These are phyloP conservation scores for Cuniculus paca DNA, from an alignment of 2,797 vertebrate species.

Conservation along the genomic window DNA sequence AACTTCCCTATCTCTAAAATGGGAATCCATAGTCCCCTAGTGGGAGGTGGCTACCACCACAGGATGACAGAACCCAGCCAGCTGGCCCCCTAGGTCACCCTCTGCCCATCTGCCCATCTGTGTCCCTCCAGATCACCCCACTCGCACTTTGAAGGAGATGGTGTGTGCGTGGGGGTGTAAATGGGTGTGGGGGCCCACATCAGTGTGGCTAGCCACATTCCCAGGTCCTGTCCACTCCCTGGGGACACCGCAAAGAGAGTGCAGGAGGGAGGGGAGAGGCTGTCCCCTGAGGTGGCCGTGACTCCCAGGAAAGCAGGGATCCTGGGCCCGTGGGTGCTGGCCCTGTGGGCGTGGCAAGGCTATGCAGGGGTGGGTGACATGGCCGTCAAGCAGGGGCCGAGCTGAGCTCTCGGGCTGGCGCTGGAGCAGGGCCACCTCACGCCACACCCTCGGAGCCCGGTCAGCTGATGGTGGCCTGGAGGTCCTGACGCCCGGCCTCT, in stretches of 20 bases:
- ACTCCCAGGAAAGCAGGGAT: too few species aligned
- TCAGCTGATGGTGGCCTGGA: neutral
- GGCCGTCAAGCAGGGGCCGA: too few species aligned
- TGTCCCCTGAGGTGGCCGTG: neutral
- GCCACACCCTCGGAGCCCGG: neutral
- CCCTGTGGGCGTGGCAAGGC: too few species aligned
- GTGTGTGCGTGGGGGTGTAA: neutral
- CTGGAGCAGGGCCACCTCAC: rapidly evolving
- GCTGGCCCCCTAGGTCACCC: neutral
- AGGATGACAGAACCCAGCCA: rapidly evolving
- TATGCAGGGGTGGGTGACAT: neutral
- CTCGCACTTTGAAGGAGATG: neutral
- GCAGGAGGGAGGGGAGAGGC: neutral
- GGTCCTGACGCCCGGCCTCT: rapidly evolving
- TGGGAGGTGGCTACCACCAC: neutral
- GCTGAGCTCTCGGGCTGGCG: too few species aligned
- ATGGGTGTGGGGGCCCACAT: neutral
- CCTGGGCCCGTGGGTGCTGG: rapidly evolving
- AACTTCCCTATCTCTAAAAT: neutral
- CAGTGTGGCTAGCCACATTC: neutral
- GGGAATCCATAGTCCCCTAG: neutral
- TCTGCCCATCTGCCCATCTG: neutral
- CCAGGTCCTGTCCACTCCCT: neutral
- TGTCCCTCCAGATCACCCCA: neutral
- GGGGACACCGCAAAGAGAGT: neutral